Base-by-base conservation (phyloP, 2,113 vertebrate genomes). In the Nothobranchius furzeri region DNA sequence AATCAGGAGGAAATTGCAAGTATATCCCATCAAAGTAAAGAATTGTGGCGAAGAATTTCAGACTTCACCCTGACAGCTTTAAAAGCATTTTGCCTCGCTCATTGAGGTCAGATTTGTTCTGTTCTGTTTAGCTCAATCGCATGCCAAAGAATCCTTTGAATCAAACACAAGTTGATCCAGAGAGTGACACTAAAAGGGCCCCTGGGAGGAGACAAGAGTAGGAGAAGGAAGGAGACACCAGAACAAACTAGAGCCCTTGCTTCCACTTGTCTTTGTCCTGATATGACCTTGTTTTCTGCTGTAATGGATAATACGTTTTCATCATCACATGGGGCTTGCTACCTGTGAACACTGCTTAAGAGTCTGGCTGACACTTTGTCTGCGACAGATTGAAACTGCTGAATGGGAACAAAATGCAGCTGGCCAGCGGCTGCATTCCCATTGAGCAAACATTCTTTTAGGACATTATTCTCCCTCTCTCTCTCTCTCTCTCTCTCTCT, bases 161-260 rank as follows among this genome's bases (percentile, higher is more conserved):
- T 81, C 73, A 70, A 72, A 71, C 83, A 78, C 76, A 93, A 91
- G 91, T 42, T 81, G 88, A 94, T 91, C 78, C 67, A 57, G 17
- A 71, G 56, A 73, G 2, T 73, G 79, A 87, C 78, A 92, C 76
- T 82, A 78, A 79, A 53, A n/a, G 74, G 70, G 68, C 89, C 84
- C 85, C 72, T 87, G 76, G 87, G 90, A 83, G 73, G 84, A 84
- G 84, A 76, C 83, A 40, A 79, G 70, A 85, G 15, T 52, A 86
- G 43, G 40, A 49, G 20, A 45, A 35, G 58, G 53, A 62, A 35
- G 73, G 43, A 54, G 35, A 50, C 54, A 15, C 3, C 40, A 62
- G 47, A 43, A 59, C 62, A 48, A 25, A 64, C 57, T 37, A 9
- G 56, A 50, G 60, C 3, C 35, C 61, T 75, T 75, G 70, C 59